These are phyloP conservation scores for Hydrolagus colliei DNA, from an alignment of 2,797 vertebrate genomes.

Conservation along the genomic window DNA sequence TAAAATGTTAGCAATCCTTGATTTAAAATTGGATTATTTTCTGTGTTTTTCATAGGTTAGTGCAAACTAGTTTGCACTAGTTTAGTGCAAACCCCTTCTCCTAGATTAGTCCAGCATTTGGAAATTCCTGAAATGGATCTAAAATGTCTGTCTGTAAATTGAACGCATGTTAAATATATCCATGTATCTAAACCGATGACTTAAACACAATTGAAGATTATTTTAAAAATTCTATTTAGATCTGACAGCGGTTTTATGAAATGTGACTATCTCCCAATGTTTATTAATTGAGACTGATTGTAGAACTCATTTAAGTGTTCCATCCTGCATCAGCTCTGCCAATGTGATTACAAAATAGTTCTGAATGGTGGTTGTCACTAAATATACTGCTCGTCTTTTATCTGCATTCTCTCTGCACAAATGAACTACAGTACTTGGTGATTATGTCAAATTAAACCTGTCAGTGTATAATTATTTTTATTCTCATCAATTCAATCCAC, in stretches of 20 bases:
- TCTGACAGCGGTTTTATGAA: too few species aligned
- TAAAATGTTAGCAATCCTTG: background rate
- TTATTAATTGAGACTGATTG: background rate
- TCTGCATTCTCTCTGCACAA: background rate
- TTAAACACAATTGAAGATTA: too few species aligned
- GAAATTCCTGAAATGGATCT: background rate
- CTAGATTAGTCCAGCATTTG: background rate
- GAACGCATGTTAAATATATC: background rate
- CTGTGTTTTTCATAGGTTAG: background rate
- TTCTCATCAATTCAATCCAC: background rate
- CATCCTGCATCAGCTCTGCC: background rate
- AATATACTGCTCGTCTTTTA: background rate
- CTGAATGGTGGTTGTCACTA: background rate
- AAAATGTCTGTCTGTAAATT: conserved; percentile 8
- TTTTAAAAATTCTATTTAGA: too few species aligned
- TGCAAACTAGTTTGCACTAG: too few species aligned
- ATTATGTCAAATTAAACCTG: background rate
- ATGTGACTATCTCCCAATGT: background rate
- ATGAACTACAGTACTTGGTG: background rate
- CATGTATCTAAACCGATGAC: conserved; percentile 35
- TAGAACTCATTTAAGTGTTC: background rate
- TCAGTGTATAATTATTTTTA: background rate
- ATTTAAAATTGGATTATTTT: conserved; percentile 10
- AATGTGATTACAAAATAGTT: background rate
- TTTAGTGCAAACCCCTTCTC: background rate